Conservation (phyloP, 2,888 invertebrate genomes). For the Catocala nupta region DNA sequence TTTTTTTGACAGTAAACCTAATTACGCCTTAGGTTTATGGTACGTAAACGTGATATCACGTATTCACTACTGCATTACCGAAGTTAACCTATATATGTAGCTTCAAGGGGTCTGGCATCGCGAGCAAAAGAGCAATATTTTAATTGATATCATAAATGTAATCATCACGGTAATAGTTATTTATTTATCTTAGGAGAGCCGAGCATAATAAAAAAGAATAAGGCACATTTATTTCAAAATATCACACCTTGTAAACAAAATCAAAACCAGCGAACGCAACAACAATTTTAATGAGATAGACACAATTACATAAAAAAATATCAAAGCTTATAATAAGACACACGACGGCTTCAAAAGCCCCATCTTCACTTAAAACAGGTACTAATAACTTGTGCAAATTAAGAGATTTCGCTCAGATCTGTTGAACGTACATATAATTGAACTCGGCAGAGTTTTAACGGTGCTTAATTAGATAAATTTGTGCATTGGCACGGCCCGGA, state of each 20-base stretch:
- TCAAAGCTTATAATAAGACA: conserved; percentile 20
- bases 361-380: conserved; percentile 49
- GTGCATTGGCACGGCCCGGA: conserved; percentile 45
- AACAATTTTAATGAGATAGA: not conserved
- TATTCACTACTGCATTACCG: too few relatives aligned
- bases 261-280: not conserved
- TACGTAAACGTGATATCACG: too few relatives aligned
- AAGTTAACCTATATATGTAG: too few relatives aligned
- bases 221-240: too few relatives aligned
- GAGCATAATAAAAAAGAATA: too few relatives aligned
- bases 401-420: conserved; percentile 57
- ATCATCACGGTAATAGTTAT: too few relatives aligned
- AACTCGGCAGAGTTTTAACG: conserved; percentile 52
- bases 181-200: too few relatives aligned
- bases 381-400: conserved; percentile 57
- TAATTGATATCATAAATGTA: too few relatives aligned
- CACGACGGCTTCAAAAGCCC: conserved; percentile 38
- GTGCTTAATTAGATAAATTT: conserved; percentile 56
- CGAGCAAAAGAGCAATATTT: too few relatives aligned
- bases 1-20: too few relatives aligned
- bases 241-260: not conserved
- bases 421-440: conserved; percentile 52
- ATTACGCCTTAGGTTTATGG: too few relatives aligned
- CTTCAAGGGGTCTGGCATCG: too few relatives aligned
- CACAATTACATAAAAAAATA: not conserved